A percentile compares a stretch with the other conserved stretches of the same genome.
phyloP scores from a whole-genome alignment of 2,888 invertebrate genomes.

The Leptogaster cylindrica region DNA sequence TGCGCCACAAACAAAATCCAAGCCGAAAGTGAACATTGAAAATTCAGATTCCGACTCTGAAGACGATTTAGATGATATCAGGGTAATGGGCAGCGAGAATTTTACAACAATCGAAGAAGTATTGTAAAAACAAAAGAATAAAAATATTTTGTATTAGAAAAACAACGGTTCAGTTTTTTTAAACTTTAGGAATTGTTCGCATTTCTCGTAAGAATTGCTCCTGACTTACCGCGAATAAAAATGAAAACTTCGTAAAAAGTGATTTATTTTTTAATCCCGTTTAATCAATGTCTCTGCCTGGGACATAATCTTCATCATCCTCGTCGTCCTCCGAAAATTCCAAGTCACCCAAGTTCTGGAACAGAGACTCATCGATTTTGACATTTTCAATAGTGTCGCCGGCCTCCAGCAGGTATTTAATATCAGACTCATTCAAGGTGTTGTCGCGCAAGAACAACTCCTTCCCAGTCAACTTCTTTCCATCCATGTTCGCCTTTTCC shows the following conservation, averaged over 20 bases:
- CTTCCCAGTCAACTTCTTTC: conserved; percentile 86
- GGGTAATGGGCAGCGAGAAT: too few relatives aligned
- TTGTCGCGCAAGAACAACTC: conserved; percentile 94
- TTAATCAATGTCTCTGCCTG: conserved; percentile 59
- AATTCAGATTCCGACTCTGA: conserved; percentile 65
- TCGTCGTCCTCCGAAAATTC: conserved; percentile 73
- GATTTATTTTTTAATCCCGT: too few relatives aligned
- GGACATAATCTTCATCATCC: conserved; percentile 70
- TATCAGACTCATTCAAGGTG: conserved; percentile 93
- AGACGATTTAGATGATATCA: conserved; percentile 77
- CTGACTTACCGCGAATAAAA: too few relatives aligned
- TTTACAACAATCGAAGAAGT: too few relatives aligned
- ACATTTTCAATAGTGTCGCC: conserved; percentile 65
- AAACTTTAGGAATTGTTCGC: too few relatives aligned
- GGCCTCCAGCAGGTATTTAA: conserved; percentile 92
- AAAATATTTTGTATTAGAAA: too few relatives aligned
- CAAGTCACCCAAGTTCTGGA: conserved; percentile 86
- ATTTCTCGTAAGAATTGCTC: too few relatives aligned
- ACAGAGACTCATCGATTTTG: conserved; percentile 91
- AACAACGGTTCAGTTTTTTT: too few relatives aligned
- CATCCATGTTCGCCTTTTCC: conserved; percentile 74
- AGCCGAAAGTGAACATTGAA: conserved; percentile 51
- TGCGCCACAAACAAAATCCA: conserved; percentile 36
- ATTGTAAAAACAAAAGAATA: too few relatives aligned
- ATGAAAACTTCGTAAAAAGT: too few relatives aligned